phyloP scores from a whole-genome alignment of 2,113 vertebrate species.

The Laterallus jamaicensis region DNA sequence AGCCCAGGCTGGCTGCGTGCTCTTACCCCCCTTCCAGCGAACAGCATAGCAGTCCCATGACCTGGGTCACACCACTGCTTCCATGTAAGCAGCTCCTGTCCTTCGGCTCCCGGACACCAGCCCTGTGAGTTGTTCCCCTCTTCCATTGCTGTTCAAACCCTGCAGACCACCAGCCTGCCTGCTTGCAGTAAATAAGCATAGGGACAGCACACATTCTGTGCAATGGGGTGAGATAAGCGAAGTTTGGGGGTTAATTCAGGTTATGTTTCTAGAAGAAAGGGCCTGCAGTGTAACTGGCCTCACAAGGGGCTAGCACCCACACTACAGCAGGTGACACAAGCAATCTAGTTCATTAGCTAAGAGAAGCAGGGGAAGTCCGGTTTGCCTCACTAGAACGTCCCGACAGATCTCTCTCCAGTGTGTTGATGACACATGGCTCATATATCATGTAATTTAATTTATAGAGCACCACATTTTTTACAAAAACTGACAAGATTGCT shows the following conservation, averaged over 20 bases:
- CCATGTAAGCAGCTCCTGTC: not conserved
- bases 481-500: not conserved
- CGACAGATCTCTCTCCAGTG: not conserved
- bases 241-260: not conserved
- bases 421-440: not conserved
- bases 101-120: not conserved
- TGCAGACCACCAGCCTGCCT: not conserved
- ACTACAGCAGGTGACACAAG: rapidly evolving
- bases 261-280: not conserved
- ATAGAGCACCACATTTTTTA: not conserved
- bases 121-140: not conserved
- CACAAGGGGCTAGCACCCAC: not conserved
- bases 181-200: not conserved
- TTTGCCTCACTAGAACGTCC: not conserved
- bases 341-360: not conserved
- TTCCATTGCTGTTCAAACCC: not conserved
- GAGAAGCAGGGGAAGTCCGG: not conserved
- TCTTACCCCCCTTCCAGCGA: not conserved
- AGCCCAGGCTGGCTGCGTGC: not conserved
- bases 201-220: not conserved
- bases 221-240: not conserved
- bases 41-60: not conserved
- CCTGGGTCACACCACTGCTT: not conserved
- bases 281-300: not conserved
- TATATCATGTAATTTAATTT: not conserved